Evolutionary conservation across 2,113 vertebrate species (phyloP), one percentile per base, ranked within the genome.

Genomic region (Passer domesticus): DNA sequence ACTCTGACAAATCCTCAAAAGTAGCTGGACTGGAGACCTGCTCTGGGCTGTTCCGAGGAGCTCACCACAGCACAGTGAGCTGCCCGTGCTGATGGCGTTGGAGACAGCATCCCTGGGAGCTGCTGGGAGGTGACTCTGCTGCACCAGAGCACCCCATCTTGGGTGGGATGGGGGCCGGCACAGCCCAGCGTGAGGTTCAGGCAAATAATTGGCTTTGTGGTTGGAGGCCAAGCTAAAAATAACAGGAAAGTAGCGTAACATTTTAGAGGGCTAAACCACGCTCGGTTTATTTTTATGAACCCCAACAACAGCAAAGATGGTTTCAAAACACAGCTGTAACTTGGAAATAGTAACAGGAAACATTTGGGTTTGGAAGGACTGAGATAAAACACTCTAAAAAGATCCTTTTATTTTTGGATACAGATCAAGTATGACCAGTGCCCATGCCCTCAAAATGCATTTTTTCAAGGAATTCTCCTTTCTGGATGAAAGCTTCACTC

Each of bases 61-160:
- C 15, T 28, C 43, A 10, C 4, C n/a, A 1, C 14, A 22, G 67
- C 3, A 4, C 72, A 10, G 58, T 4, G 5, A 17, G 1, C 18
- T 25, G 69, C 55, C 69, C 0, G 0, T 18, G 62, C 33, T 31
- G 27, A 4, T 9, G 39, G 30, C 1, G 2, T 1, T 0, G 0
- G 8, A 44, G 31, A n/a, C 30, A 64, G 60, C 35, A 7, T 5
- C 66, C 43, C 74, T 15, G 35, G 31, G 55, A 46, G n/a, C 76
- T 53, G 66, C 50, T 85, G 37, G 30, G 58, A 77, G 46, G 18
- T 24, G 60, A 1, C 47, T 18, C 33, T 33, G 74, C 66, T 20
- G 1, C 33, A 14, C 35, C 13, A 15, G 53, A 13, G 30, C 47
- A n/a, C n/a, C n/a, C n/a, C n/a, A n/a, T 17, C 13, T 2, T 15